Percentiles rank a stretch among this genome's conserved stretches.
phyloP scores from a whole-genome alignment of 2,113 vertebrate genomes.

The Crotalus tigris region DNA sequence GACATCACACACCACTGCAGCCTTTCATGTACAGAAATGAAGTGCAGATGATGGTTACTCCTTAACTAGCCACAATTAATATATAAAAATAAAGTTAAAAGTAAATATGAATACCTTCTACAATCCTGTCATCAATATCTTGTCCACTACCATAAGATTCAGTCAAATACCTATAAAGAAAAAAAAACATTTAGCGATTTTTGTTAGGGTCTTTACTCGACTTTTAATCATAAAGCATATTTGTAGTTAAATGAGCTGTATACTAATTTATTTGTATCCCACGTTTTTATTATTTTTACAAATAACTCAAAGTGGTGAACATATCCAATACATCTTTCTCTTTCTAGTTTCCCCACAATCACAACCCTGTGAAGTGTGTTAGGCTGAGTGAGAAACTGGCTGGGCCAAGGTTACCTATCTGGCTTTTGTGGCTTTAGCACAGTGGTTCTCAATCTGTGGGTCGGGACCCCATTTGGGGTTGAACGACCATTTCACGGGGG shows the following conservation, averaged over 20 bases:
- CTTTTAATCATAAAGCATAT: not conserved
- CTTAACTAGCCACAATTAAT: not conserved
- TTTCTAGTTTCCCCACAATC: not conserved
- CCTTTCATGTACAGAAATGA: not conserved
- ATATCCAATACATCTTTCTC: not conserved
- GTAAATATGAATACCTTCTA: slow-evolving; percentile 81
- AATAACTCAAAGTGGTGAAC: not conserved
- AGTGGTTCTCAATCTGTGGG: too few species aligned
- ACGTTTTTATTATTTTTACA: not conserved
- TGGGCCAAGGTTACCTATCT: not conserved
- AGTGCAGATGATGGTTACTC: not conserved
- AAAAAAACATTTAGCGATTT: not conserved
- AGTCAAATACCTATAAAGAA: slow-evolving; percentile 84
- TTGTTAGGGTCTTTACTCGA: not conserved
- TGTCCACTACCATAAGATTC: slow-evolving; percentile 93
- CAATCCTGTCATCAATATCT: slow-evolving; percentile 97
- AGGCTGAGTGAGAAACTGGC: not conserved
- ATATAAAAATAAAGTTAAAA: not conserved
- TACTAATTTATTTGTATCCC: not conserved
- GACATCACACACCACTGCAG: not conserved
- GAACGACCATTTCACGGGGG: too few species aligned
- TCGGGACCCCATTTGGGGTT: too few species aligned
- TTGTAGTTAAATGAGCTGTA: not conserved
- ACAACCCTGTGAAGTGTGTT: not conserved
- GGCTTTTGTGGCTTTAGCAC: not conserved